phyloP scores from a whole-genome alignment of 2,888 invertebrate species.

The Leptinotarsa juncta region DNA sequence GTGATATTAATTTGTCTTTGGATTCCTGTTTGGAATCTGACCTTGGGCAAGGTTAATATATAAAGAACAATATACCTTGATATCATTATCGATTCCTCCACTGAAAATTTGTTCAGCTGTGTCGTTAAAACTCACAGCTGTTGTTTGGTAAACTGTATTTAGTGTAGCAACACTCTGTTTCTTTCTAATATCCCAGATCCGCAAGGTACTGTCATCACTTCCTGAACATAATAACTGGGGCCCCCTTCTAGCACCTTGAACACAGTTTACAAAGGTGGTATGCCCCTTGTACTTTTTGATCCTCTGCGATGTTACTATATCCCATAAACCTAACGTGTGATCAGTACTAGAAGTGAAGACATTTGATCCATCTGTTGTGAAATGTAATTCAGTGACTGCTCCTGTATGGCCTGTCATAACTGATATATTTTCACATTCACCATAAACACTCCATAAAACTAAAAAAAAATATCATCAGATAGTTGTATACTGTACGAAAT shows the following conservation, averaged over 20 bases:
- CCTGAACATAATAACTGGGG: conserved; percentile 92
- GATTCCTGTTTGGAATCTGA: neutral
- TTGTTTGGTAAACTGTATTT: conserved; percentile 81
- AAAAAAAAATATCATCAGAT: conserved; percentile 52
- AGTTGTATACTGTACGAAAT: too few species aligned
- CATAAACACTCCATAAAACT: conserved; percentile 97
- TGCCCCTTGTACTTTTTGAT: conserved; percentile 92
- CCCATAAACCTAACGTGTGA: conserved; percentile 95
- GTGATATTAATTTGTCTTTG: neutral
- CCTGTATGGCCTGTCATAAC: conserved; percentile 95
- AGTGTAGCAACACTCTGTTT: conserved; percentile 81
- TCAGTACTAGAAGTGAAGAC: conserved; percentile 95
- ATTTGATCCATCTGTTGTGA: conserved; percentile 85
- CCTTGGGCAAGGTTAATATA: neutral
- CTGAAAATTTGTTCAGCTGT: conserved; percentile 95
- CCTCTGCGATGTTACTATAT: conserved; percentile 87
- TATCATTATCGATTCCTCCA: conserved; percentile 96
- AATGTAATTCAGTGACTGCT: conserved; percentile 93
- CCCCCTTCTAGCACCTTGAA: conserved; percentile 86
- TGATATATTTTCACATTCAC: conserved; percentile 97
- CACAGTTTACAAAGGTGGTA: conserved; percentile 79
- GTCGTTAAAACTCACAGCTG: conserved; percentile 93
- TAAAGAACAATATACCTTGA: conserved; percentile 72
- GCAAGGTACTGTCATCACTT: conserved; percentile 93
- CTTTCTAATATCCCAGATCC: conserved; percentile 93